These are phyloP conservation scores for Suncus etruscus DNA, from an alignment of 2,113 vertebrate genomes.

Conservation along the genomic window DNA sequence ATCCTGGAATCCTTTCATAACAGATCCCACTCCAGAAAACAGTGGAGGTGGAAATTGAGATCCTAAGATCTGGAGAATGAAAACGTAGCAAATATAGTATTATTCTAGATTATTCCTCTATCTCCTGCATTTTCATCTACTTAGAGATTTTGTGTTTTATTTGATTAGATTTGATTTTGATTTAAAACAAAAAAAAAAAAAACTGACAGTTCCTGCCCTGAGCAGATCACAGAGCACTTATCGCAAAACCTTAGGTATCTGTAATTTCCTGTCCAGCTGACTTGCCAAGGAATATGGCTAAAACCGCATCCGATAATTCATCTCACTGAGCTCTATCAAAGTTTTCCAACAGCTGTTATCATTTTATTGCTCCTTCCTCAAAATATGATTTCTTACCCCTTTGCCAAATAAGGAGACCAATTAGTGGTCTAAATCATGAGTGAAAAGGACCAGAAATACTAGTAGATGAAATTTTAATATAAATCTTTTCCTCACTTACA, in stretches of 20 bases:
- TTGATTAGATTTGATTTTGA: conserved; percentile 4
- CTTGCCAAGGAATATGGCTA: conserved; percentile 54
- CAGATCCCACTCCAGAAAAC: background rate
- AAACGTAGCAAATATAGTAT: background rate
- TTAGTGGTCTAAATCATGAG: background rate
- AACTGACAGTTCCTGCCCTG: conserved; percentile 6
- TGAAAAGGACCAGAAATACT: conserved; percentile 8
- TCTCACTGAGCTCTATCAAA: conserved; percentile 3
- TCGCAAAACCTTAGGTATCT: conserved; percentile 17
- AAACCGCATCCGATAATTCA: conserved; percentile 14
- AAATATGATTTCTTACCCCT: conserved; percentile 22
- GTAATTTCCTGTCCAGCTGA: conserved; percentile 26
- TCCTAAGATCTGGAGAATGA: background rate
- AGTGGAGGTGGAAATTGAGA: background rate
- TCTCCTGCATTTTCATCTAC: background rate
- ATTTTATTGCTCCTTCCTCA: conserved; percentile 16
- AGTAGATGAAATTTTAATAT: conserved; percentile 32
- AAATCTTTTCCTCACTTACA: background rate
- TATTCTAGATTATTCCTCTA: background rate
- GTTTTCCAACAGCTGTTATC: background rate
- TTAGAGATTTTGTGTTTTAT: too few relatives aligned
- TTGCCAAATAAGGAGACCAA: conserved; percentile 15
- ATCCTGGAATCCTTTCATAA: background rate
- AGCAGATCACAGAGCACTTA: conserved; percentile 31
- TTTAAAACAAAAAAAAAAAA: too few relatives aligned